Conservation (phyloP, 2,888 invertebrate species). For the Idaea straminata region DNA sequence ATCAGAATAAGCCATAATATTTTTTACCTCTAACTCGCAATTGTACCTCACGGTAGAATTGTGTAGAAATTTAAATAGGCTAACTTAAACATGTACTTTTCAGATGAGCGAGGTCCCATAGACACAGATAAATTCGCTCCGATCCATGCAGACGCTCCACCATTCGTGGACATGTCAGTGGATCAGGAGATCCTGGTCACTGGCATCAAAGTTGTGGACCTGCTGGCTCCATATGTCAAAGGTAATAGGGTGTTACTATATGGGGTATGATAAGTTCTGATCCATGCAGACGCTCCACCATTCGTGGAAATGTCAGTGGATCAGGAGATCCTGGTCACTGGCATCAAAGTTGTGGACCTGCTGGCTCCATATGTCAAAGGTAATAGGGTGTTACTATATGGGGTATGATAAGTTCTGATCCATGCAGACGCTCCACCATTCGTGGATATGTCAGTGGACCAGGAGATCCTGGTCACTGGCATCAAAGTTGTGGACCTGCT, state of each 20-base stretch:
- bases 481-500: too few species aligned
- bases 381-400: too few species aligned
- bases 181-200: conserved; percentile 94
- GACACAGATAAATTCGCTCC: conserved; percentile 86
- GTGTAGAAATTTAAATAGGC: not conserved
- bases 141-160: conserved; percentile 96
- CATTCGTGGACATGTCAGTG: conserved; percentile 96
- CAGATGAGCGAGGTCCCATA: conserved; percentile 94
- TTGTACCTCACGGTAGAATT: not conserved
- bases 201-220: conserved; percentile 94
- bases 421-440: too few species aligned
- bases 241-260: too few species aligned
- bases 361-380: too few species aligned
- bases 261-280: conserved; percentile 80
- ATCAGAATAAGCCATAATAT: not conserved
- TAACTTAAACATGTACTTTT: not conserved
- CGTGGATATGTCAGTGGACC: too few species aligned
- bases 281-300: conserved; percentile 96
- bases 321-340: conserved; percentile 92
- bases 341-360: conserved; percentile 95
- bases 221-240: too few species aligned
- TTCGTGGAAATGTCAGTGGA: conserved; percentile 96
- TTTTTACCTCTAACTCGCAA: not conserved
- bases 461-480: too few species aligned
- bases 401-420: conserved; percentile 82